These are phyloP conservation scores for Rhynchomys soricoides DNA, from an alignment of 2,113 vertebrate genomes.

Conservation along the genomic window DNA sequence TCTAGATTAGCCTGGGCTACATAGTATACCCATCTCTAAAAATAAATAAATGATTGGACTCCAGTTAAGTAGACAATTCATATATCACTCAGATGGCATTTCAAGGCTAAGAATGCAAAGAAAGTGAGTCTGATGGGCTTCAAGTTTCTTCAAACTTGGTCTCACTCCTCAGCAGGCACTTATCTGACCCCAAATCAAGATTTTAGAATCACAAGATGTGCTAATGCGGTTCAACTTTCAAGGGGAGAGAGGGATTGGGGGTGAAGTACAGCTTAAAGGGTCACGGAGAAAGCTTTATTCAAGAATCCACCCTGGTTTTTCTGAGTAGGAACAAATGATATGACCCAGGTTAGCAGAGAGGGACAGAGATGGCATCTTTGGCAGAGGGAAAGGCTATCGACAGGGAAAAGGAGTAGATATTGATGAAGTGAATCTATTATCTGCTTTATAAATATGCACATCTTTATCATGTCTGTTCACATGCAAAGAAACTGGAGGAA, in stretches of 20 bases:
- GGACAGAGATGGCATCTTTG: not conserved
- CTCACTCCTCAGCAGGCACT: not conserved
- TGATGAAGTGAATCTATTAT: not conserved
- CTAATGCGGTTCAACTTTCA: not conserved
- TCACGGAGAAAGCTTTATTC: not conserved
- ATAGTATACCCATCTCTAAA: not conserved
- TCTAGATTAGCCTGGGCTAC: not conserved
- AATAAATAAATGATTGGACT: not conserved
- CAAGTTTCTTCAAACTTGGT: not conserved
- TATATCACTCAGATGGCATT: not conserved
- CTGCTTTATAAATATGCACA: not conserved
- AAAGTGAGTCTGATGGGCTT: not conserved
- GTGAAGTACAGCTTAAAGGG: not conserved
- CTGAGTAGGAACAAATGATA: not conserved
- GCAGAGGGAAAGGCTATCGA: not conserved
- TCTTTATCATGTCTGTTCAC: not conserved
- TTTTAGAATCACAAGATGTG: not conserved
- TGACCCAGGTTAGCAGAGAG: not conserved
- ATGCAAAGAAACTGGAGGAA: not conserved
- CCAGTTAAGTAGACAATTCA: not conserved
- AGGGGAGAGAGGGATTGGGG: not conserved
- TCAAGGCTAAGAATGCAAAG: not conserved
- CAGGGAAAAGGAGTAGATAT: not conserved
- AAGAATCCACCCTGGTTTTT: constrained; percentile 7
- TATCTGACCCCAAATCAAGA: not conserved